Evolutionary conservation across 2,888 invertebrate genomes (phyloP).

Genomic region (Blomia tropicalis): DNA sequence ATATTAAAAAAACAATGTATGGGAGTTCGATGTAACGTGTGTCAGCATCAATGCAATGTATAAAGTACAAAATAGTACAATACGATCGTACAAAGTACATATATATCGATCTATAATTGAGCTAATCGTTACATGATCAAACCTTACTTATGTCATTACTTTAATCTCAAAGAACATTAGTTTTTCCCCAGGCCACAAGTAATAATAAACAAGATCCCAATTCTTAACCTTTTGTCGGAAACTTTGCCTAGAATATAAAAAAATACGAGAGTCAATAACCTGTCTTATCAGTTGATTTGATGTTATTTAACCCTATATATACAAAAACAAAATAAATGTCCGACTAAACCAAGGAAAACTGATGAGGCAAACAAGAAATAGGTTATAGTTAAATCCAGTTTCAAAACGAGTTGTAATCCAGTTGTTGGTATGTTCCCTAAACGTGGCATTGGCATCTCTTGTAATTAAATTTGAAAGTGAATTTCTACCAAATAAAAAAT

Average conservation of each 20-base stretch:
- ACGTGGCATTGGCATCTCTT: too few relatives aligned
- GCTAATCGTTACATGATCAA: not conserved
- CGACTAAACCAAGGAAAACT: too few relatives aligned
- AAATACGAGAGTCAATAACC: too few relatives aligned
- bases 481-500: not conserved
- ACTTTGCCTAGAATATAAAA: too few relatives aligned
- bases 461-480: not conserved
- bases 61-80: too few relatives aligned
- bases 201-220: too few relatives aligned
- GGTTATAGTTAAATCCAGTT: not conserved
- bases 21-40: too few relatives aligned
- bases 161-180: not conserved
- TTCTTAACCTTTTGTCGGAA: too few relatives aligned
- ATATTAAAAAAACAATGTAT: too few relatives aligned
- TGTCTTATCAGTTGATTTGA: too few relatives aligned
- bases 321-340: not conserved
- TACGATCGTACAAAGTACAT: not conserved
- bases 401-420: not conserved
- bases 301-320: too few relatives aligned
- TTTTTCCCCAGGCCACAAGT: too few relatives aligned
- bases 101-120: not conserved
- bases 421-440: not conserved
- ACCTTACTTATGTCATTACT: not conserved
- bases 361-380: not conserved
- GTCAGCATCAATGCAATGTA: not conserved